These are phyloP conservation scores for Germaria angustata DNA, from an alignment of 2,888 invertebrate species.

Conservation along the genomic window DNA sequence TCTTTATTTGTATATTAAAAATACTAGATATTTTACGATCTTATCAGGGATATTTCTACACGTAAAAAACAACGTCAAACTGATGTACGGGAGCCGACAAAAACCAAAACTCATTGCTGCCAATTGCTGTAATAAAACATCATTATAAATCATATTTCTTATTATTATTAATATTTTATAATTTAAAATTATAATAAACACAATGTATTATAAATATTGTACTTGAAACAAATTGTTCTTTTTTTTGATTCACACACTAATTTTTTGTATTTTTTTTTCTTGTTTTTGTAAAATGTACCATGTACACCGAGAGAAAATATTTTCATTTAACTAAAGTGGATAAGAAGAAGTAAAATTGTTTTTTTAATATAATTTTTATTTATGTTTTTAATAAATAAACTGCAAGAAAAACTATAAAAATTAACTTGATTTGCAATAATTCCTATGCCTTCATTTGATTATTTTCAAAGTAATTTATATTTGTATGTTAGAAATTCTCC, in stretches of 20 bases:
- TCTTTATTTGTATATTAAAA: slow-evolving; percentile 14
- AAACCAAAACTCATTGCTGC: slow-evolving; percentile 80
- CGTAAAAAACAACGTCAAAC: slow-evolving; percentile 80
- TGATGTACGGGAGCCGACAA: slow-evolving; percentile 79
- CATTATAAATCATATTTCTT: slow-evolving; percentile 40
- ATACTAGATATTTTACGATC: slow-evolving; percentile 80
- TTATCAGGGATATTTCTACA: slow-evolving; percentile 80
- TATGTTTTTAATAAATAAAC: background rate
- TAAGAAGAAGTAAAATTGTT: background rate
- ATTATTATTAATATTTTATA: slow-evolving; percentile 43
- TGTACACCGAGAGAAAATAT: slow-evolving; percentile 37
- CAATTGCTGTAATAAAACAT: slow-evolving; percentile 78
- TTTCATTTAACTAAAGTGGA: background rate
- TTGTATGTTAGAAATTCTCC: slow-evolving; percentile 51
- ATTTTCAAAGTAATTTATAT: slow-evolving; percentile 25
- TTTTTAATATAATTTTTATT: background rate
- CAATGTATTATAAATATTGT: slow-evolving; percentile 46
- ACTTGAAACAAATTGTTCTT: slow-evolving; percentile 14
- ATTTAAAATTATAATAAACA: slow-evolving; percentile 58
- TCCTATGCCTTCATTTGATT: slow-evolving; percentile 55
- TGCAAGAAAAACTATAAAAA: slow-evolving; percentile 31
- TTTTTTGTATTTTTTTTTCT: slow-evolving; percentile 36
- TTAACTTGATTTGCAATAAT: slow-evolving; percentile 62
- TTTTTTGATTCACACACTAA: slow-evolving; percentile 15
- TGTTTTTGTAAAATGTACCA: slow-evolving; percentile 46